Base-by-base conservation (phyloP, 2,113 vertebrate species). In the Sebastes schlegelii region DNA sequence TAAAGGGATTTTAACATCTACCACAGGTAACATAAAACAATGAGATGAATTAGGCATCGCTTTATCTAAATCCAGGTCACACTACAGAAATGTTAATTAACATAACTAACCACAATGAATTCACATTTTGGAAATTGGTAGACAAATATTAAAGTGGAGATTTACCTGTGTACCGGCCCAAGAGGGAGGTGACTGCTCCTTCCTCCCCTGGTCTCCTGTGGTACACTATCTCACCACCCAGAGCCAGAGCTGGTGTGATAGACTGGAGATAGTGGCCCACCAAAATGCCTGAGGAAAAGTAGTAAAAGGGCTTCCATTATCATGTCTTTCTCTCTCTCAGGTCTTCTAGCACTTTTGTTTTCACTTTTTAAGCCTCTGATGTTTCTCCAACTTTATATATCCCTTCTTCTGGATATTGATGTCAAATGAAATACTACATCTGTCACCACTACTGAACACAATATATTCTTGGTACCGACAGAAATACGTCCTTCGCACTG, bases 221-320 rank as follows among this genome's bases (percentile, higher is more conserved):
- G 86, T 97, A 98, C 43, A 98, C 97, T 8, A 98, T 92, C 87
- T 98, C 97, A 48, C 97, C 97, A 0, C 97, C 97, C 11, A 98
- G 90, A 43, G 96, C 97, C 91, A 98, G 92, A 12, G 92, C 90
- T 0, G 97, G 95, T 0, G 96, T 96, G 83, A 98, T 87, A 19
- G 97, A 97, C 94, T 98, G 97, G 23, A 98, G 95, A 87, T 97
- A 97, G 88, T 98, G 97, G 49, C 95, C 94, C 77, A 98, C 97
- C 1, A 97, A 70, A 88, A 98, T 97, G 23, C 97, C 97, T 98
- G 87, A 1, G 5, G 52, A 23, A 42, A 75, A 74, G 74, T 0
- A 5, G 0, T 12, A n/a, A 49, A 67, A 51, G 7, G 42, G 0
- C 3, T 46, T 57, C 23, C 4, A 52, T 83, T 49, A 78, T 34